phyloP scores from a whole-genome alignment of 2,797 vertebrate species.

The Sebastes steindachneri region DNA sequence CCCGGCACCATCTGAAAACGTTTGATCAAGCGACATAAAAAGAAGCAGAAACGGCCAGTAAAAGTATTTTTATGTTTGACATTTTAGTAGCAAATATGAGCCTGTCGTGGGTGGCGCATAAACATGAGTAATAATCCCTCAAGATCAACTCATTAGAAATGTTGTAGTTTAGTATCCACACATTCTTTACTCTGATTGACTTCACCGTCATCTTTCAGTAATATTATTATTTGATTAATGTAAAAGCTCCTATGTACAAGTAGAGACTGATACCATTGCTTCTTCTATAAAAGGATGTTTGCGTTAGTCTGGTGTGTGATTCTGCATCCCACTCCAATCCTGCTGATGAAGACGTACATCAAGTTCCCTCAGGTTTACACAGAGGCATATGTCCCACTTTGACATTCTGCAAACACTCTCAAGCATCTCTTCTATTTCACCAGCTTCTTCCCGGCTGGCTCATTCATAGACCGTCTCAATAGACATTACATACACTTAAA shows the following conservation, averaged over 20 bases:
- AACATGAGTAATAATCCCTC: background rate
- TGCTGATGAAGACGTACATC: slow-evolving; percentile 29
- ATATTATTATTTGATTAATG: background rate
- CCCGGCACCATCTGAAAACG: slow-evolving; percentile 6
- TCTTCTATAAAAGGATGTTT: slow-evolving; percentile 30
- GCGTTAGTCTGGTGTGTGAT: background rate
- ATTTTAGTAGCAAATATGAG: slow-evolving; percentile 26
- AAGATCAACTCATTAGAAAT: slow-evolving; percentile 3
- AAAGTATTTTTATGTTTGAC: slow-evolving; percentile 5
- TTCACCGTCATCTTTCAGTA: background rate
- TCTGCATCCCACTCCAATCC: slow-evolving; percentile 21
- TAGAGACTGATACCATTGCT: background rate
- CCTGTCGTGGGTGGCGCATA: background rate
- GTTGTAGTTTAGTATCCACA: background rate
- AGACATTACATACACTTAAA: slow-evolving; percentile 33
- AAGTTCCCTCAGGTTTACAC: slow-evolving; percentile 32
- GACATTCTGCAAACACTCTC: slow-evolving; percentile 35
- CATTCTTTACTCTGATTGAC: background rate
- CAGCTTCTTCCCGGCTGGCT: slow-evolving; percentile 10
- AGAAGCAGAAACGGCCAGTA: background rate
- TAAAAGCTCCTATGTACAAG: background rate
- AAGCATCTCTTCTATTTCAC: slow-evolving; percentile 11
- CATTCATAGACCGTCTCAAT: slow-evolving; percentile 35
- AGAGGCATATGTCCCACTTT: slow-evolving; percentile 32
- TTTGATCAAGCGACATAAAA: slow-evolving; percentile 32